These are phyloP conservation scores for Sebastes cheni DNA, from an alignment of 2,797 vertebrate genomes.

Conservation along the genomic window DNA sequence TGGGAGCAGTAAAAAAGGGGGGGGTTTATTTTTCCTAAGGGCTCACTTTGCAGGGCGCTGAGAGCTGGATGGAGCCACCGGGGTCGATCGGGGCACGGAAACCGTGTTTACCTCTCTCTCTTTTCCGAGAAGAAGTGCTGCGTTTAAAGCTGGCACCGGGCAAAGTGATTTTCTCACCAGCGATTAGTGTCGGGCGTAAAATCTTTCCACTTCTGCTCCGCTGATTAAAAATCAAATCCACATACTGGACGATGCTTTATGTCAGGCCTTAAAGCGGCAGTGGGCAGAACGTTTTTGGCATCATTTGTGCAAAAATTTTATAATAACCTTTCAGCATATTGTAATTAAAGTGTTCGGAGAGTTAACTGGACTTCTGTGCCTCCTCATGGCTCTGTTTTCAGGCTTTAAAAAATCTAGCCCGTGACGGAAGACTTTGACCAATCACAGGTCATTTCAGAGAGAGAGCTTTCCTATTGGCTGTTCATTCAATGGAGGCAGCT, in stretches of 20 bases:
- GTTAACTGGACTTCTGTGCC: fast-evolving
- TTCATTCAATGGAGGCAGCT: too few species aligned
- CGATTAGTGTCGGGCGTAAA: slow-evolving; percentile 39
- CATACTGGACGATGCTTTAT: not conserved
- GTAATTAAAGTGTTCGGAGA: too few species aligned
- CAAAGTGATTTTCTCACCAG: slow-evolving; percentile 51
- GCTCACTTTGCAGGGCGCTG: slow-evolving; percentile 13
- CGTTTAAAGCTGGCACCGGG: slow-evolving; percentile 15
- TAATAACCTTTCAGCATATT: too few species aligned
- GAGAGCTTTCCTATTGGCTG: too few species aligned
- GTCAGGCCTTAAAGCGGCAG: not conserved
- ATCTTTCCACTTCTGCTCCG: slow-evolving; percentile 47
- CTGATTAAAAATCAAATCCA: slow-evolving; percentile 42
- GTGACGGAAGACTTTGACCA: too few species aligned
- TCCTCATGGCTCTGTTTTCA: too few species aligned
- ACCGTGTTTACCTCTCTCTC: slow-evolving; percentile 47
- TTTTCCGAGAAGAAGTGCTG: slow-evolving; percentile 58
- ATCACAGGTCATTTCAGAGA: too few species aligned
- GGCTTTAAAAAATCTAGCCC: too few species aligned
- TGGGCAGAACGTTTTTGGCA: too few species aligned
- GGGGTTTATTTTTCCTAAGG: slow-evolving; percentile 43
- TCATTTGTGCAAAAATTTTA: too few species aligned
- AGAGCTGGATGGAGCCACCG: slow-evolving; percentile 7
- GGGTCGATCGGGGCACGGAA: slow-evolving; percentile 21
- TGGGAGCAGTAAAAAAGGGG: slow-evolving; percentile 26